Base-by-base conservation (phyloP, 2,888 invertebrate species). In the Acleris cristana region DNA sequence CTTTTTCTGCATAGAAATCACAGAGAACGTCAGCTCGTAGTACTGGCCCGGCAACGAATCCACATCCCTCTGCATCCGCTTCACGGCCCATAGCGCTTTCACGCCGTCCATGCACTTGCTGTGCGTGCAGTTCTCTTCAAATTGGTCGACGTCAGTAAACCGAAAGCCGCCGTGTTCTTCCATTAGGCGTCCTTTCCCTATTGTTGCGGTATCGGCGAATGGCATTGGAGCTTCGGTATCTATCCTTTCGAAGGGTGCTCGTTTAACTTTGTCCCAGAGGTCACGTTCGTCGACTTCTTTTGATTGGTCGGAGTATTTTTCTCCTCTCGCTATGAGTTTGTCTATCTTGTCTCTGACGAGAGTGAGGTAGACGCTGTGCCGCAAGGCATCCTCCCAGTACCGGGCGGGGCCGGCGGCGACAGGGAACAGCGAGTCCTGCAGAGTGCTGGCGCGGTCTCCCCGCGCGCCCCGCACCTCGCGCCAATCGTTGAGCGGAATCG, bases 11-110 rank as follows among this genome's bases (percentile, higher is more conserved):
- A 92, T 18, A n/a, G 48, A 89, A 53, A 83, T 83, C 2, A 96
- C 94, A 4, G 94, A 95, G 77, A 95, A 95, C 77, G 95, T 95
- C 71, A 96, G 84, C 82, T 96, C 96, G 76, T 95, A 96, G 73
- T 92, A 89, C 73, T 91, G 93, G 5, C 89, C 92, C 1, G 83
- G 87, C 48, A 84, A 73, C 2, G 78, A 90, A 85, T 79, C 92
- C 1, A 83, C 81, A 74, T 95, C 94, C 65, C 94, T 91, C 80
- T 96, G 96, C 61, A 95, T 94, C 61, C 95, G 93, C 83, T 95
- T 95, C 4, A 96, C 95, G 0, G 94, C 94, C 96, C 96, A 96
- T 65, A 95, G 81, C 0, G 96, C 95, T 76, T 94, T 89, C 5
- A 95, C 89, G 45, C 88, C 89, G 70, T 93, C 90, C 72, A 86